Evolutionary conservation across 2,113 vertebrate genomes (phyloP).

Genomic region (Myxocyprinus asiaticus): DNA sequence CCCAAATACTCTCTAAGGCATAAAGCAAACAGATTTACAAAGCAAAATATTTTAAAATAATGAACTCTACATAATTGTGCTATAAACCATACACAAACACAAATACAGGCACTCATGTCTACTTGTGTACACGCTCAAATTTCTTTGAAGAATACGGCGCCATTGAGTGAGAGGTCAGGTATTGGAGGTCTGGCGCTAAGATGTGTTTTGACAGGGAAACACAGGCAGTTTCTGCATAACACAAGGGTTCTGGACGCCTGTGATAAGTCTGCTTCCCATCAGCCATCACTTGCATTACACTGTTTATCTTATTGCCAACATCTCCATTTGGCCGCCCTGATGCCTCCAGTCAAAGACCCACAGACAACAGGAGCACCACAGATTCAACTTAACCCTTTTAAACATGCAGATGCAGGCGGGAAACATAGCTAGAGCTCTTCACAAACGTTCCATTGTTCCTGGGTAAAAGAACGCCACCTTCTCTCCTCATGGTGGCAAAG

Average conservation of each 20-base stretch:
- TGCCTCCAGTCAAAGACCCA: not conserved
- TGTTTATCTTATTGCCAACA: conserved; percentile 38
- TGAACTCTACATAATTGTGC: not conserved
- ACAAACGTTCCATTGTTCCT: conserved; percentile 37
- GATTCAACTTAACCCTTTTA: conserved; percentile 27
- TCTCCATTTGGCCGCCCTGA: conserved; percentile 17
- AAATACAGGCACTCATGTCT: not conserved
- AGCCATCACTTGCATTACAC: conserved; percentile 32
- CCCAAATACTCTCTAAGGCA: not conserved
- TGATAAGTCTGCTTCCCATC: conserved; percentile 51
- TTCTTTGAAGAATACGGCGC: conserved; percentile 29
- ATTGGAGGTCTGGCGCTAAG: conserved; percentile 41
- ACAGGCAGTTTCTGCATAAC: conserved; percentile 39
- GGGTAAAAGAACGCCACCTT: conserved; percentile 27
- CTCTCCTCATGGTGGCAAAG: conserved; percentile 40
- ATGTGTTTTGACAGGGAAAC: conserved; percentile 52
- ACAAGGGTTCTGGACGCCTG: conserved; percentile 23
- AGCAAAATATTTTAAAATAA: too few relatives aligned
- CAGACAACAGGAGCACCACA: not conserved
- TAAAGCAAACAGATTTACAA: not conserved
- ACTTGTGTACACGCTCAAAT: conserved; percentile 34
- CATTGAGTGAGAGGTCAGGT: conserved; percentile 36
- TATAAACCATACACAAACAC: conserved; percentile 1
- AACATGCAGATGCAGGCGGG: not conserved
- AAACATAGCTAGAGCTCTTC: conserved; percentile 17